Base-by-base conservation (phyloP, 2,797 vertebrate genomes). In the Siniperca scherzeri region DNA sequence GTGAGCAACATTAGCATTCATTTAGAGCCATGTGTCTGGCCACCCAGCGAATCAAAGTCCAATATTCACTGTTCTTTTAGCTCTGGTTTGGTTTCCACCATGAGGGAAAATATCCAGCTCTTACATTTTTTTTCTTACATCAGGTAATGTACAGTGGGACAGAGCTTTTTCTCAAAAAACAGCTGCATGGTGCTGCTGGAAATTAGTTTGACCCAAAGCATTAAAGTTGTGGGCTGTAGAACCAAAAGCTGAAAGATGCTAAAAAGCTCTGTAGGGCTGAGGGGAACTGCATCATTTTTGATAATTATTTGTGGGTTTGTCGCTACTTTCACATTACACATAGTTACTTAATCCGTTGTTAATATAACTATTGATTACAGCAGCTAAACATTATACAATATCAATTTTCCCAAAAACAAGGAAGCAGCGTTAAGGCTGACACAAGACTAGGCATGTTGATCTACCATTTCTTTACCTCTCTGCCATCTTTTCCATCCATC, bases 401-500 rank as follows among this genome's bases (percentile, higher is more conserved):
- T 25, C 1, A 1, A 14, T 12, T 33, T 44, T 7, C 38, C 8
- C 14, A 1, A 21, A 55, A 61, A 48, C 7, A 71, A 62, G 3
- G 17, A 44, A 52, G 42, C 42, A 14, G 9, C 27, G 1, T 22
- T 30, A 21, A 66, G 4, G 44, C 44, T 61, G 19, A 65, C 61
- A 62, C 56, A 62, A 36, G 52, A 62, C 11, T 3, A 17, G 4
- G 5, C 25, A 52, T 25, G 17, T 48, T 25, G 22, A 65, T 38
- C 38, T 2, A 33, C 46, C 64, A 46, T 57, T 76, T 61, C 68
- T 70, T 62, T 52, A 67, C 38, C 69, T 61, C 16, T 11, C 25
- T 56, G 40, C 12, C 13, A 10, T 38, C n/a, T 40, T 59, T 53
- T 68, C 52, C 19, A 67, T 48, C 55, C 48, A 38, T 27, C 22